Evolutionary conservation across 2,797 vertebrate genomes (phyloP), one percentile per base, ranked within the genome.

Genomic region (Tarsius wallacei): DNA sequence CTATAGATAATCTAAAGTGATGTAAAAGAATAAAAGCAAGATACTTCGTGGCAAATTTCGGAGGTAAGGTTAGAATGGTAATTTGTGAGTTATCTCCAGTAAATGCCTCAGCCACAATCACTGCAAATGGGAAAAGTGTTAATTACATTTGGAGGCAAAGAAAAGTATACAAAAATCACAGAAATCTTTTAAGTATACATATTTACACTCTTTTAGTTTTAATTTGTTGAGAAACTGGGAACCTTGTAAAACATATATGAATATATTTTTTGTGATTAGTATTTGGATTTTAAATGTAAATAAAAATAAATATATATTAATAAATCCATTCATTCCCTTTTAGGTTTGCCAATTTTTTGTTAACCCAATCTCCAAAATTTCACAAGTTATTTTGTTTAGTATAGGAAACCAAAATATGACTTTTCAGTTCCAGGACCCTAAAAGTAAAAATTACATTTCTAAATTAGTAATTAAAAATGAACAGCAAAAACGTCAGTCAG

Each of bases 321-420:
- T 15, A 93, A 74, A 82, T 33, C 2, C 42, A 42, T 42, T 42
- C 33, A 51, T 70, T 78, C 26, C 1, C 15, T 77, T 66, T 90
- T 61, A 71, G 14, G 8, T 47, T 74, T 36, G 28, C 89, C 19
- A 21, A 90, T 83, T 87, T 90, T 57, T 64, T 64, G 9, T 59
- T 92, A 36, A 93, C 19, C 24, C 36, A 82, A 26, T 5, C 36
- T 86, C 19, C 1, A 24, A 86, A 82, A 53, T 24, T 80, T 74
- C 74, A n/a, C 7, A 84, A 87, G 71, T 74, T 9, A 68, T 87
- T 82, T 96, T 93, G 15, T 82, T 94, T 73, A 11, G 31, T 53
- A 83, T 11, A 57, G 31, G 24, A 81, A 77, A 49, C 16, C 59
- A 64, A 61, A 70, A 6, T 82, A 51, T n/a, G 47, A 64, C 7